Conservation (phyloP, 2,113 vertebrate species). For the Nesogale talazaci region DNA sequence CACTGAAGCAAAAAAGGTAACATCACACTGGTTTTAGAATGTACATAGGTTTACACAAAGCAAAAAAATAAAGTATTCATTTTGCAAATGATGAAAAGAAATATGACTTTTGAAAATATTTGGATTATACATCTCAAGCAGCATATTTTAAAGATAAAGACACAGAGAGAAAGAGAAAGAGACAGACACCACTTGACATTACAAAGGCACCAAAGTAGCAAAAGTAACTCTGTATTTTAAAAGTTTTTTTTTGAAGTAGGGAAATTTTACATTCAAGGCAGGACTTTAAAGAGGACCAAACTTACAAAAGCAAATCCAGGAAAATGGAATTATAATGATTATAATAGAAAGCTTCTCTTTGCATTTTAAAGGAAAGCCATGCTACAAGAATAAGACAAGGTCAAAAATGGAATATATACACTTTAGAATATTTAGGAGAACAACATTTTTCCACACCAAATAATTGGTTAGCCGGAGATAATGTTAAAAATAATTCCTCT, state of each 20-base stretch:
- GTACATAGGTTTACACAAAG: not conserved
- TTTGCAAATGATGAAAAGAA: slow-evolving; percentile 67
- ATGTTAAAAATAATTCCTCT: not conserved
- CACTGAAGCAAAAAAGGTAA: slow-evolving; percentile 57
- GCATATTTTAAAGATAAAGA: slow-evolving; percentile 57
- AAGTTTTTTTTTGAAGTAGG: slow-evolving; percentile 53
- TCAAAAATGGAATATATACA: not conserved
- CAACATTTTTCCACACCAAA: slow-evolving; percentile 61
- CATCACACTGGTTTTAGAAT: slow-evolving; percentile 37
- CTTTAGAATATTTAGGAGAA: slow-evolving; percentile 39
- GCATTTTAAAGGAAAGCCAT: not conserved
- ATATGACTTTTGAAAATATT: slow-evolving; percentile 10
- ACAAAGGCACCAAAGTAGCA: slow-evolving; percentile 42
- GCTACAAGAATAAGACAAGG: slow-evolving; percentile 39
- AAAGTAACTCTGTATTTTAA: slow-evolving; percentile 39
- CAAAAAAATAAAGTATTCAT: slow-evolving; percentile 36
- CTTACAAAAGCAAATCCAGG: not conserved
- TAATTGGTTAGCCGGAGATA: not conserved
- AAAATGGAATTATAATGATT: slow-evolving; percentile 36
- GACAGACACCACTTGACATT: slow-evolving; percentile 33
- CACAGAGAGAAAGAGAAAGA: slow-evolving; percentile 48
- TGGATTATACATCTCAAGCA: slow-evolving; percentile 64
- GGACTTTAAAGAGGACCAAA: slow-evolving; percentile 40
- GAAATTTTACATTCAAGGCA: slow-evolving; percentile 50
- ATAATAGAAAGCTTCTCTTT: not conserved